Base-by-base conservation (phyloP, 1,140 invertebrate species). In the Drosophila repleta region DNA sequence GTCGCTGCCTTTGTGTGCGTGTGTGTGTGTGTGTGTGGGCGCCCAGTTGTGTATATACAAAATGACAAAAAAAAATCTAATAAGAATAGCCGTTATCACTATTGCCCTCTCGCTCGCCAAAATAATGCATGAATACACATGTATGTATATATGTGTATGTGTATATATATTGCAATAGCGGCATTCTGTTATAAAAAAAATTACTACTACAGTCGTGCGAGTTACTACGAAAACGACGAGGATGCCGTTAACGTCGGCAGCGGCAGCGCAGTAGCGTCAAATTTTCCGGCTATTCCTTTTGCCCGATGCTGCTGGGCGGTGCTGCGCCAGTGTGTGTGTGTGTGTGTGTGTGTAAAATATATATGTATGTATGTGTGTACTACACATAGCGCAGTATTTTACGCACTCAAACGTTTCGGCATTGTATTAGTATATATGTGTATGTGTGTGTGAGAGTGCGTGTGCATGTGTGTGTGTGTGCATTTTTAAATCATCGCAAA, bases 31-130 rank as follows among this genome's bases (percentile, higher is more conserved):
- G 62, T 72, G 75, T 61, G 49, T 60, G 61, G 15, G 67, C 24
- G 43, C 18, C 60, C 53, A 72, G 80, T 80, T 85, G 77, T 85
- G 82, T 85, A 74, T 77, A 81, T 81, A 75, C 78, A 78, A 71
- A 87, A 64, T 78, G 78, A 77, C 66, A 75, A 81, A 65, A 32
- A 65, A 32, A 81, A 81, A 78, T 85, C 77, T 81, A 81, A 85
- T 87, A 87, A 72, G 82, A 85, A 81, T 78, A 70, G 77, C 65
- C 72, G 69, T 87, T 85, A 81, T 87, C 82, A 70, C 65, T 65
- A 37, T 58, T 26, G 63, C 35, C 5, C 18, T 29, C 7, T 6
- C 56, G 2, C 45, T 37, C 29, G 37, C 20, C 29, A 57, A 35
- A 52, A 35, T 35, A 35, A 17, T 43, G 7, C 10, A 41, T n/a